Evolutionary conservation across 2,797 vertebrate species (phyloP).

Genomic region (Austrolebias charrua): DNA sequence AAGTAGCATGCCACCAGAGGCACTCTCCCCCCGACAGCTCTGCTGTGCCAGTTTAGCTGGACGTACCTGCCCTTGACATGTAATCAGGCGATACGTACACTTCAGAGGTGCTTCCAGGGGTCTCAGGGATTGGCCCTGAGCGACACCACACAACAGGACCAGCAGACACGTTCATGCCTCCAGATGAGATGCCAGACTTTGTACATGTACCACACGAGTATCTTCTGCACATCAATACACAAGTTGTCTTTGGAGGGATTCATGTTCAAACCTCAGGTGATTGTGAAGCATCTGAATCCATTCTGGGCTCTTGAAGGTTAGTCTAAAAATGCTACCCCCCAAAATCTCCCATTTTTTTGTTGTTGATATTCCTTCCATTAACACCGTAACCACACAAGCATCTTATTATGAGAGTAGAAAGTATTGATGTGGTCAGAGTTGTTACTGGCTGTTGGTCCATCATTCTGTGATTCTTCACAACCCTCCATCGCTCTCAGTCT

Average conservation of each 20-base stretch:
- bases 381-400: slow-evolving; percentile 1
- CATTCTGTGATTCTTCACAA: slow-evolving; percentile 30
- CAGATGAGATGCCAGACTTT: slow-evolving; percentile 63
- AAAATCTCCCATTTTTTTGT: slow-evolving; percentile 6
- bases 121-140: slow-evolving; percentile 22
- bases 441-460: slow-evolving; percentile 26
- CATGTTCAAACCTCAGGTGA: slow-evolving; percentile 15
- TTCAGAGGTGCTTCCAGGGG: slow-evolving; percentile 24
- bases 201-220: slow-evolving; percentile 28
- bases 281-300: slow-evolving; percentile 9
- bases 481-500: slow-evolving; percentile 40
- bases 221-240: background rate
- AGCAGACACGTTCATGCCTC: slow-evolving; percentile 24
- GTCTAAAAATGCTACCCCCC: slow-evolving; percentile 7
- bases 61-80: slow-evolving; percentile 66
- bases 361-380: background rate
- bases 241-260: background rate
- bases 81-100: slow-evolving; percentile 61
- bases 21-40: slow-evolving; percentile 19
- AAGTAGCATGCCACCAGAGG: slow-evolving; percentile 28
- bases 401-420: slow-evolving; percentile 9
- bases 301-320: slow-evolving; percentile 18
- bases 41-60: slow-evolving; percentile 39
- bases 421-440: slow-evolving; percentile 23
- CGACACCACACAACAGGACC: slow-evolving; percentile 19